Conservation (phyloP, 2,888 invertebrate species). For the Tribolium freemani region DNA sequence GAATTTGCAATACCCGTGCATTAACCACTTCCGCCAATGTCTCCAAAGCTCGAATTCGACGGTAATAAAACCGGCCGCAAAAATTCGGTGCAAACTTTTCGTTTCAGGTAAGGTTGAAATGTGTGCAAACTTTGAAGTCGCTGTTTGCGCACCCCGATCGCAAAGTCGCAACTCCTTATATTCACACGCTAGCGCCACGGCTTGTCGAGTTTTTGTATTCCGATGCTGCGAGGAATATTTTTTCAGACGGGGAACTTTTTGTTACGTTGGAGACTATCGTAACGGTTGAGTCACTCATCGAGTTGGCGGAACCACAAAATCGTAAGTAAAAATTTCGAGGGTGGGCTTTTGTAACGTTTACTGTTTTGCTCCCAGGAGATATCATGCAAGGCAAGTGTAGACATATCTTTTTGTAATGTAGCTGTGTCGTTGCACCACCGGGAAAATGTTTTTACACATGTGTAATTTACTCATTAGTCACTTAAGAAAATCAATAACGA, state of each 20-base stretch:
- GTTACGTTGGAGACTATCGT: slow-evolving; percentile 81
- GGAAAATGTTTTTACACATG: too few relatives aligned
- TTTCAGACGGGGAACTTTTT: slow-evolving; percentile 78
- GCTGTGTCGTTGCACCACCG: too few relatives aligned
- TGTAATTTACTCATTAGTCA: too few relatives aligned
- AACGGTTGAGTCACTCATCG: slow-evolving; percentile 82
- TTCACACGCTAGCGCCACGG: slow-evolving; percentile 84
- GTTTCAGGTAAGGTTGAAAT: slow-evolving; percentile 79
- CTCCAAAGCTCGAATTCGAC: slow-evolving; percentile 76
- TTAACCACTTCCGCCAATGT: slow-evolving; percentile 92
- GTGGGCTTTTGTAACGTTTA: slow-evolving; percentile 39
- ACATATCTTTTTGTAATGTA: background rate
- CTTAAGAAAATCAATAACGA: too few relatives aligned
- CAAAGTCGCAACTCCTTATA: slow-evolving; percentile 82
- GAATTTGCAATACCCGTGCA: slow-evolving; percentile 90
- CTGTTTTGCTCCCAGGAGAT: slow-evolving; percentile 67
- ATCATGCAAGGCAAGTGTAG: slow-evolving; percentile 71
- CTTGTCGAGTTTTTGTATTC: slow-evolving; percentile 82
- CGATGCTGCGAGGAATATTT: slow-evolving; percentile 73
- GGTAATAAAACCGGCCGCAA: slow-evolving; percentile 65
- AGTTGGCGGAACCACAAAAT: slow-evolving; percentile 81
- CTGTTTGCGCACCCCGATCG: slow-evolving; percentile 82
- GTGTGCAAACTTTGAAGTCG: slow-evolving; percentile 83
- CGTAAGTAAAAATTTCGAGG: slow-evolving; percentile 72
- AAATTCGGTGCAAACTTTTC: too few relatives aligned